Evolutionary conservation across 2,113 vertebrate species (phyloP), one percentile per base, ranked within the genome.

Genomic region (Marmota monax): DNA sequence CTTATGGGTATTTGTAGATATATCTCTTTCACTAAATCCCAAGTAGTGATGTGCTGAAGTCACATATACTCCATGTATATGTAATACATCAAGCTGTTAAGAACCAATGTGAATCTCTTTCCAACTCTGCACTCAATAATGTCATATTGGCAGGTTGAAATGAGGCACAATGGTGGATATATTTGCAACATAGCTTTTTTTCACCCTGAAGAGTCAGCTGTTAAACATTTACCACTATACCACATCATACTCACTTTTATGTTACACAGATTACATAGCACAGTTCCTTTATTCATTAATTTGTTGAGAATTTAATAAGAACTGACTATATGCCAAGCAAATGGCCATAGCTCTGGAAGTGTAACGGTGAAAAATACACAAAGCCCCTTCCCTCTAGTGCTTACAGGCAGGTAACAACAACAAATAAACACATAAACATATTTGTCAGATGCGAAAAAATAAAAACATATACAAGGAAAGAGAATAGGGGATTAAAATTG

Each of bases 231-330:
- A 63, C 39, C 63, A 88, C 27, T 14, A 76, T 11, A 78, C 29
- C 7, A 79, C 51, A 53, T 76, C 84, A 42, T 76, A 87, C 32
- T 84, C 42, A 76, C 6, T 78, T 95, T 86, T 90, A 90, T 76
- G 67, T 82, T 87, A 48, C 56, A 76, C 22, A 53, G 14, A 84
- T 83, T 80, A 94, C 11, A 69, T 4, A 86, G 48, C 34, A 74
- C 37, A 67, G 32, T 96, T 23, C 69, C 58, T 90, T 86, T 67
- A 65, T 72, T 85, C 72, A 76, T 69, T 77, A 93, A 88, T 83
- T 92, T 34, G 83, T 32, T 29, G 72, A 79, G 58, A 83, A 87
- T 88, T 88, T 90, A 88, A 34, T 91, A 77, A 82, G 61, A 69
- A 86, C 51, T n/a, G 70, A 61, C 34, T 86, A 69, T 76, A 27